Conservation (phyloP, 2,888 invertebrate genomes). For the Plebejus argus region DNA sequence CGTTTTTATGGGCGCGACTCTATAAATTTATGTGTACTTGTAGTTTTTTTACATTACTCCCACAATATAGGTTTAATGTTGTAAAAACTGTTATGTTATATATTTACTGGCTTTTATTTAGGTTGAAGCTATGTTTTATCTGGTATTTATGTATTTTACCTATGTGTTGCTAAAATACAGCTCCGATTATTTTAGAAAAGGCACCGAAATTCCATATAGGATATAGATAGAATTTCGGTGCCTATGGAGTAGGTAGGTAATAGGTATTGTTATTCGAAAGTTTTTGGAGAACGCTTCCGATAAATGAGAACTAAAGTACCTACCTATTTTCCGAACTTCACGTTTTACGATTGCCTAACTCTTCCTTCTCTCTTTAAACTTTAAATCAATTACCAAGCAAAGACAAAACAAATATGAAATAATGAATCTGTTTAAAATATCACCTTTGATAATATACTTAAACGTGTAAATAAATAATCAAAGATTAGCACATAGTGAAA, state of each 20-base stretch:
- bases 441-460: too few species aligned
- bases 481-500: too few species aligned
- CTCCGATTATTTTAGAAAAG: not conserved
- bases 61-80: conserved; percentile 46
- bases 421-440: too few species aligned
- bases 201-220: too few species aligned
- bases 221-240: too few species aligned
- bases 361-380: too few species aligned
- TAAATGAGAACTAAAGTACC: not conserved
- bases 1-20: conserved; percentile 77
- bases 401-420: too few species aligned
- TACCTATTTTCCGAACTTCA: not conserved
- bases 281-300: not conserved
- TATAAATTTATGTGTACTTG: conserved; percentile 77
- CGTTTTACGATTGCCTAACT: not conserved
- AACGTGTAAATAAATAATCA: too few species aligned
- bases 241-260: too few species aligned
- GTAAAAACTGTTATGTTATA: conserved; percentile 35
- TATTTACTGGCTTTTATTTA: conserved; percentile 34
- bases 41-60: conserved; percentile 59
- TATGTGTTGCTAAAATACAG: not conserved
- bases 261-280: not conserved
- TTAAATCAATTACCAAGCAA: too few species aligned
- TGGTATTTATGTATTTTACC: not conserved
- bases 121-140: not conserved